phyloP scores from a whole-genome alignment of 35 echinoderm and acorn worm genomes.

The Patiria miniata region DNA sequence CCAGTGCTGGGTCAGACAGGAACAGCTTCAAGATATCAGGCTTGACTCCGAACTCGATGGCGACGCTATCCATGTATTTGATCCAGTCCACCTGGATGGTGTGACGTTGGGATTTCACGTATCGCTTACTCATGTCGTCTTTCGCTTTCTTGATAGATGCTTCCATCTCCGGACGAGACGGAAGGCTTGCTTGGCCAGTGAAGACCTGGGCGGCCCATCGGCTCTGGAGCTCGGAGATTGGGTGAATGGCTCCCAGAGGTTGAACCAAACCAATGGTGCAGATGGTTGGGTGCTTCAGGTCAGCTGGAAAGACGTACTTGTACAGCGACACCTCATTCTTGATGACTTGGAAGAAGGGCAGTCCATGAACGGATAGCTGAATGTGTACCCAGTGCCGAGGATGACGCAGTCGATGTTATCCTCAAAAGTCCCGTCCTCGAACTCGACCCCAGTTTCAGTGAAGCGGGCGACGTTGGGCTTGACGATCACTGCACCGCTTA shows the following conservation, averaged over 20 bases:
- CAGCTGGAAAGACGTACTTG: constrained; percentile 74
- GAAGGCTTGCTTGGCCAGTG: constrained; percentile 59
- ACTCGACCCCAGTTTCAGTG: constrained; percentile 65
- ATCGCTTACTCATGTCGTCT: constrained; percentile 59
- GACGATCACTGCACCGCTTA: constrained; percentile 59
- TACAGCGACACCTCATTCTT: constrained; percentile 80
- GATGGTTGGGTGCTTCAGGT: constrained; percentile 56
- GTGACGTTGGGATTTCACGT: constrained; percentile 69
- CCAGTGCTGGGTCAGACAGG: constrained; percentile 58
- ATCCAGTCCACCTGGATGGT: constrained; percentile 83
- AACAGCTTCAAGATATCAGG: constrained; percentile 69
- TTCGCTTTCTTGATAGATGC: constrained; percentile 46
- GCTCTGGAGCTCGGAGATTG: constrained; percentile 83
- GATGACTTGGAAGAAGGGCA: constrained; percentile 50
- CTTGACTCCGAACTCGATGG: constrained; percentile 68
- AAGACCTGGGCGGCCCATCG: constrained; percentile 85
- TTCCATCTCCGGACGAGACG: constrained; percentile 54
- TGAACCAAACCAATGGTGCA: constrained; percentile 79
- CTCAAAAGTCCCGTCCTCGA: constrained; percentile 80
- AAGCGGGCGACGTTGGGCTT: constrained; percentile 78
- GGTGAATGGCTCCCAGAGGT: constrained; percentile 72
- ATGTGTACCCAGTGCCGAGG: constrained; percentile 79
- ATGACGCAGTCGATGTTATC: constrained; percentile 85
- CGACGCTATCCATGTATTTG: constrained; percentile 72
- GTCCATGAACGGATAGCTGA: constrained; percentile 79